Base-by-base conservation (phyloP, 2,797 vertebrate species). In the Labeo calbasu region DNA sequence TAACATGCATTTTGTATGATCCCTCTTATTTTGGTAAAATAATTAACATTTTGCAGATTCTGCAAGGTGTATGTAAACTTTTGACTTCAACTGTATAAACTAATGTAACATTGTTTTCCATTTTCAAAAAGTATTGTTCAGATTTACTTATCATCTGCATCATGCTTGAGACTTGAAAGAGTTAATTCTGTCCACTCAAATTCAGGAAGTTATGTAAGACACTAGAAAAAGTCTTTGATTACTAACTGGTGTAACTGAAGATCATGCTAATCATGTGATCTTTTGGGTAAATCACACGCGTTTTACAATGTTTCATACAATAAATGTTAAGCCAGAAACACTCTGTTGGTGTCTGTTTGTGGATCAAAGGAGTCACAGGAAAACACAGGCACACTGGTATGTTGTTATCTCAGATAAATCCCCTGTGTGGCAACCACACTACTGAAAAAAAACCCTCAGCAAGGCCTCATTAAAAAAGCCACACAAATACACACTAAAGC, bases 351-450 rank as follows among this genome's bases (percentile, higher is more conserved):
- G 14, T 73, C 19, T 19, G 80, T 63, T 63, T 51, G 28, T 21
- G 32, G 46, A 61, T 23, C 25, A 25, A 53, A 63, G 14, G 9
- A 61, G 36, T 59, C 36, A 69, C 50, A 48, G 13, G 76, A 28
- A 73, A 14, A 82, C 7, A 43, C 32, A 40, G 1, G 5, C 17
- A 23, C 66, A 71, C 68, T 23, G 14, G 17, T 40, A 48, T 71
- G 19, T 25, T 28, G 1, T 17, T 19, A 28, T 43, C 9, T 13
- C 57, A 19, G 32, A 36, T 43, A 19, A 65, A 3, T 12, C 68
- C 46, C 68, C 1, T 21, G 55, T 40, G 46, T 53, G 46, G 65
- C 68, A 84, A 84, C 83, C 25, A 65, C 19, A 59, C 13, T 63
- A 83, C 43, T 55, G 15, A 40, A 50, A 84, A 40, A 50, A 84